phyloP scores from a whole-genome alignment of 2,797 vertebrate species.

The Leontopithecus rosalia region DNA sequence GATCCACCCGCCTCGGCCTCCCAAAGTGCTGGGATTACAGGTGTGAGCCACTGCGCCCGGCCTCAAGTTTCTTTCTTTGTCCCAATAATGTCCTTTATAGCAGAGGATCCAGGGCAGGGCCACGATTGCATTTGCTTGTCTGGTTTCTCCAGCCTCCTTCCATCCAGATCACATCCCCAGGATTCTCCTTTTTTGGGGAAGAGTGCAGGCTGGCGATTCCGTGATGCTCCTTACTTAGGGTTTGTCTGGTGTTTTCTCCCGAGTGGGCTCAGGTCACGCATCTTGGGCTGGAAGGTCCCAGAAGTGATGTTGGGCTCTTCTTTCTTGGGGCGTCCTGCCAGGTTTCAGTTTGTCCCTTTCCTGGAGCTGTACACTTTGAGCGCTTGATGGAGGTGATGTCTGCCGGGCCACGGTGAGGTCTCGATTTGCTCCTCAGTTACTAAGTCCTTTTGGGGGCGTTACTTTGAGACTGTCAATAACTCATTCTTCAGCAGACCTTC shows the following conservation, averaged over 20 bases:
- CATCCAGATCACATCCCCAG: not conserved
- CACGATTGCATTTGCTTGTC: fast-evolving
- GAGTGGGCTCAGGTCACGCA: fast-evolving
- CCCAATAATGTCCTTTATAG: fast-evolving
- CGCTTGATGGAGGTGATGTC: fast-evolving
- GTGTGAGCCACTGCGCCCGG: no score
- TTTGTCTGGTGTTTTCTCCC: not conserved
- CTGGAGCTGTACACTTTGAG: fast-evolving
- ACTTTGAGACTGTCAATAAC: not conserved
- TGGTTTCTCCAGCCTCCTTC: not conserved
- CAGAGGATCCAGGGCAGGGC: no score
- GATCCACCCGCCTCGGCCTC: no score
- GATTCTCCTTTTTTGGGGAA: not conserved
- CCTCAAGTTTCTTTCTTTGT: not conserved
- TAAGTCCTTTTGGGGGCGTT: not conserved
- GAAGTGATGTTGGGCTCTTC: not conserved
- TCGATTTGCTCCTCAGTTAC: not conserved
- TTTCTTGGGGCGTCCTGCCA: fast-evolving
- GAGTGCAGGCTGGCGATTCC: fast-evolving
- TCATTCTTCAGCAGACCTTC: not conserved
- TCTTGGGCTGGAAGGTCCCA: not conserved
- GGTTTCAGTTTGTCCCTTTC: fast-evolving
- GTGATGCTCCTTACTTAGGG: not conserved
- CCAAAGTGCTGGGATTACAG: no score
- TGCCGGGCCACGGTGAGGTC: fast-evolving